phyloP scores from a whole-genome alignment of 2,113 vertebrate genomes.

The Sapajus apella region DNA sequence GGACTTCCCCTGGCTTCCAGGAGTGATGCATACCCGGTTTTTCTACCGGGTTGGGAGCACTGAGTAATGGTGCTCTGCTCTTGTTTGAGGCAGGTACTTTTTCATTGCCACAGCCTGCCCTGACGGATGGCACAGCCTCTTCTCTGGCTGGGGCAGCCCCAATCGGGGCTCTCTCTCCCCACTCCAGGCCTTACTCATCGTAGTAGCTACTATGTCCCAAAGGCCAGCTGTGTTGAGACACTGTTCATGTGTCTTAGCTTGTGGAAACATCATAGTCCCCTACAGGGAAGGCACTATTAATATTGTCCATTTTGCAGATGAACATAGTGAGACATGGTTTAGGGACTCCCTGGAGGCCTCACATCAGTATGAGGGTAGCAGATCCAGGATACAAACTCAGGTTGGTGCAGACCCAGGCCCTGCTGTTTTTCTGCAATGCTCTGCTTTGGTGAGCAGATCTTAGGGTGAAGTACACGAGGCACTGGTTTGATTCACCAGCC shows the following conservation, averaged over 20 bases:
- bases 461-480: too few species aligned
- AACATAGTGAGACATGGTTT: neutral
- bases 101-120: neutral
- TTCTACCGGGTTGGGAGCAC: neutral
- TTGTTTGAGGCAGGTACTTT: neutral
- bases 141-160: neutral
- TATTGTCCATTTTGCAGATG: neutral
- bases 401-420: neutral
- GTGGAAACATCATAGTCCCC: neutral
- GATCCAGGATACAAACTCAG: neutral
- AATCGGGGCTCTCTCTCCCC: neutral
- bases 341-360: neutral
- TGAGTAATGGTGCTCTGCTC: conserved; percentile 21
- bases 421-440: neutral
- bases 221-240: neutral
- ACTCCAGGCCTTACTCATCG: neutral
- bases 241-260: neutral
- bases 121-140: conserved; percentile 40
- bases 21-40: neutral
- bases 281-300: neutral
- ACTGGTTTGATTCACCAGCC: neutral
- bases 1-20: conserved; percentile 46
- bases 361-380: neutral
- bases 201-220: neutral
- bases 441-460: neutral